Evolutionary conservation across 2,113 vertebrate species (phyloP).

Genomic region (Vimba vimba): DNA sequence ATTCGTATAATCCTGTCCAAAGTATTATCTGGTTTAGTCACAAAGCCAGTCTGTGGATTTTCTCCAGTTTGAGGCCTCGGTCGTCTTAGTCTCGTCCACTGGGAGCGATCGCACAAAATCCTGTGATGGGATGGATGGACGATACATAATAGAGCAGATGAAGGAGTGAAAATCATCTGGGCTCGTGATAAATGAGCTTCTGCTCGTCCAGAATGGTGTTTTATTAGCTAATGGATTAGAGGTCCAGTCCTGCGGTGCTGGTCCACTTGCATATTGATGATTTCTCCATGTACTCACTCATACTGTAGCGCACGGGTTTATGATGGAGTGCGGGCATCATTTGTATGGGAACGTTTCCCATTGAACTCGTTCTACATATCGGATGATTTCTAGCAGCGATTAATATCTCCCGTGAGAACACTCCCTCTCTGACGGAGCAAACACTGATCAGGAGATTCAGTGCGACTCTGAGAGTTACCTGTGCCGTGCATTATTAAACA

Average conservation of each 20-base stretch:
- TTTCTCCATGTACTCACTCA: background rate
- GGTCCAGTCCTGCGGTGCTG: slow-evolving; percentile 18
- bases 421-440: slow-evolving; percentile 20
- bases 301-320: slow-evolving; percentile 10
- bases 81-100: slow-evolving; percentile 65
- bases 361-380: slow-evolving; percentile 24
- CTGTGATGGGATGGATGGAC: slow-evolving; percentile 26
- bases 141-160: slow-evolving; percentile 32
- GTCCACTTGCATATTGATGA: slow-evolving; percentile 44
- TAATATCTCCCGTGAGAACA: slow-evolving; percentile 44
- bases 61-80: slow-evolving; percentile 60
- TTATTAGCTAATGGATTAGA: slow-evolving; percentile 48
- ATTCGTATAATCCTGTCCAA: slow-evolving; percentile 65
- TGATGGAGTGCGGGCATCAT: slow-evolving; percentile 24
- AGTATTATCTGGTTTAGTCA: slow-evolving; percentile 73
- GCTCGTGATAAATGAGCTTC: slow-evolving; percentile 18
- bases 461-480: slow-evolving; percentile 45
- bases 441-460: slow-evolving; percentile 47
- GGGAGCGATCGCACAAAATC: slow-evolving; percentile 51
- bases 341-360: background rate
- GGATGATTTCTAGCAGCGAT: slow-evolving; percentile 33
- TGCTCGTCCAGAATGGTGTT: slow-evolving; percentile 2
- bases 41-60: slow-evolving; percentile 77
- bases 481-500: slow-evolving; percentile 63
- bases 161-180: slow-evolving; percentile 6